Evolutionary conservation across 1,140 invertebrate species (phyloP).

Genomic region (Mesaphorura yosii): DNA sequence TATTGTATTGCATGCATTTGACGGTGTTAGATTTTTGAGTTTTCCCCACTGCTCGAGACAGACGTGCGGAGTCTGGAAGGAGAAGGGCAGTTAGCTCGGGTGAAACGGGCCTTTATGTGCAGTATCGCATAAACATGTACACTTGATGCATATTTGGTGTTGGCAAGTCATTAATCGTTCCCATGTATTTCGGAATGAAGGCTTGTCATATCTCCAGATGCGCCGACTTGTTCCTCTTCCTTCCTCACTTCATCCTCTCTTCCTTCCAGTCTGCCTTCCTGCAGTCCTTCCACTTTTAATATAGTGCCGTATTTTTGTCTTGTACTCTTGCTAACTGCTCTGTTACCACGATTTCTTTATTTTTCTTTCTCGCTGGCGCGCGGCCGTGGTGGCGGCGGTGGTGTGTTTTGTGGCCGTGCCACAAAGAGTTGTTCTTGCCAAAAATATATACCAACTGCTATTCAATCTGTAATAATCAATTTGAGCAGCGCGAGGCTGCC

Average conservation of each 20-base stretch:
- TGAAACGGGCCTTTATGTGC: too few species aligned
- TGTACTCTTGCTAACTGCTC: neutral
- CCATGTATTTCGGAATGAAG: constrained; percentile 30
- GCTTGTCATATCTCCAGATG: constrained; percentile 32
- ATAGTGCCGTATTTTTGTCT: too few species aligned
- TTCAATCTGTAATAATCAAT: constrained; percentile 30
- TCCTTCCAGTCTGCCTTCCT: neutral
- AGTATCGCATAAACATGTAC: neutral
- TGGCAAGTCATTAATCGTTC: constrained; percentile 33
- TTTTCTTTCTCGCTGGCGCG: neutral
- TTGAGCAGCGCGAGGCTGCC: constrained; percentile 19
- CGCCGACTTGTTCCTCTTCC: constrained; percentile 25
- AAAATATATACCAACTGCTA: constrained; percentile 23
- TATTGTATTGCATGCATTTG: neutral
- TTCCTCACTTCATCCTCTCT: constrained; percentile 4
- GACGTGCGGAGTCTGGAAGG: neutral
- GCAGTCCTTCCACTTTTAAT: too few species aligned
- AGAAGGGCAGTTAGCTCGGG: neutral
- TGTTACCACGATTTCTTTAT: neutral
- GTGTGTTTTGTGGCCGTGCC: neutral
- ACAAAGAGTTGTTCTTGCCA: constrained; percentile 11
- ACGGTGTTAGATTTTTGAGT: neutral
- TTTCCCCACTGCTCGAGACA: neutral
- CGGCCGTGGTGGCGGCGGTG: neutral
- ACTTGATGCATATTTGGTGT: constrained; percentile 32